Conservation (phyloP, 2,113 vertebrate genomes). For the Neotragus moschatus region DNA sequence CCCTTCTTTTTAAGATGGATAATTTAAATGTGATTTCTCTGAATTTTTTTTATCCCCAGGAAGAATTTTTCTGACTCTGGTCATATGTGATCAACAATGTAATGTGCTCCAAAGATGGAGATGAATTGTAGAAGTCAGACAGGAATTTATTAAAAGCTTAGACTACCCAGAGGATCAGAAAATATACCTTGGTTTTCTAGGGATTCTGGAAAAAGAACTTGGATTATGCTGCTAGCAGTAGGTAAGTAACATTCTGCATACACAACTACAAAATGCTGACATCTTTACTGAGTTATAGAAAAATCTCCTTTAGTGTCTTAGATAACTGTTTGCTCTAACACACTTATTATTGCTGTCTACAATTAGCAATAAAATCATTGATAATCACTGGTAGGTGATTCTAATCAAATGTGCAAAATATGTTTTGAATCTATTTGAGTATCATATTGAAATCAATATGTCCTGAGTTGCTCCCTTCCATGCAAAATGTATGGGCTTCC, state of each 20-base stretch:
- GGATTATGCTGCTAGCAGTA: not conserved
- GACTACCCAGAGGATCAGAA: not conserved
- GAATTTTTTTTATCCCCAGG: not conserved
- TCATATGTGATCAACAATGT: not conserved
- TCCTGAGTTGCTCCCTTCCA: not conserved
- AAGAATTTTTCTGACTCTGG: not conserved
- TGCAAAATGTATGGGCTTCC: not conserved
- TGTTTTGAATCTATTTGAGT: not conserved
- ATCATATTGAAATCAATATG: not conserved
- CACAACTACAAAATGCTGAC: not conserved
- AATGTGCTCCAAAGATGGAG: not conserved
- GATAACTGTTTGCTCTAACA: not conserved
- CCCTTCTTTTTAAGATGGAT: not conserved
- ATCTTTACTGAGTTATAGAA: not conserved
- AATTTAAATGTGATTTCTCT: not conserved
- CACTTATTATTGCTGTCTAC: not conserved
- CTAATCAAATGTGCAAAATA: not conserved
- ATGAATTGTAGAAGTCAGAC: not conserved
- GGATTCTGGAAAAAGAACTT: not conserved
- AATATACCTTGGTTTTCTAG: not conserved
- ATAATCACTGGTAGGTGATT: not conserved
- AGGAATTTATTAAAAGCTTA: not conserved
- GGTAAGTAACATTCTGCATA: not conserved
- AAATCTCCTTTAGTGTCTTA: not conserved
- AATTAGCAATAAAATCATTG: not conserved